These are phyloP conservation scores for Eleutherodactylus coqui DNA, from an alignment of 2,797 vertebrate genomes.

Conservation along the genomic window DNA sequence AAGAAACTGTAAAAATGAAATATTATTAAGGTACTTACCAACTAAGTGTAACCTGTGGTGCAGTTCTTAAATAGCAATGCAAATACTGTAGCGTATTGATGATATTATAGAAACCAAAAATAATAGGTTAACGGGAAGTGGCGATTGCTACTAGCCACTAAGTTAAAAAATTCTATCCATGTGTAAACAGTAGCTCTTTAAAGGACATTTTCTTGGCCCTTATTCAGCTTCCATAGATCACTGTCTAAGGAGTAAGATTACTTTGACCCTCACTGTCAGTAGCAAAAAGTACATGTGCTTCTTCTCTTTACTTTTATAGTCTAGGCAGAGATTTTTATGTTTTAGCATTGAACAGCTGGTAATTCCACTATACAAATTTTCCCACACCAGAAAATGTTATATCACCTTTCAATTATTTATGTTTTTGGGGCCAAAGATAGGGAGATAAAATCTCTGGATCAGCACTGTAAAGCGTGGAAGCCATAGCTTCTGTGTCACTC, in stretches of 20 bases:
- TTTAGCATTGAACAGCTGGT: neutral
- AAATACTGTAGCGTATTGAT: too few relatives aligned
- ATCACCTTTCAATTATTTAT: slow-evolving; percentile 1
- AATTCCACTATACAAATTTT: slow-evolving; percentile 20
- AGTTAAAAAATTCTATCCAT: neutral
- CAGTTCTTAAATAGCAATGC: too few relatives aligned
- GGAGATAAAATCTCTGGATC: slow-evolving; percentile 12
- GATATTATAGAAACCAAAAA: too few relatives aligned
- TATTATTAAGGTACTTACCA: too few relatives aligned
- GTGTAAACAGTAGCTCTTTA: neutral
- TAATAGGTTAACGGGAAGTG: neutral
- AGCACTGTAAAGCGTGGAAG: slow-evolving; percentile 13
- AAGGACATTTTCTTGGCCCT: slow-evolving; percentile 3
- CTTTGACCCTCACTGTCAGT: neutral
- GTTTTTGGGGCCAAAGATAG: neutral
- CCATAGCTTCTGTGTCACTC: neutral
- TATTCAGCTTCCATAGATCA: neutral
- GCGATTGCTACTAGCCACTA: neutral
- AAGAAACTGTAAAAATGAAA: too few relatives aligned
- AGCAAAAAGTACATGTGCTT: slow-evolving; percentile 21
- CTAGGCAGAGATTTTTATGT: neutral
- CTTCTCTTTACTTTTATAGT: slow-evolving; percentile 15
- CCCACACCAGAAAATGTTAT: slow-evolving; percentile 20
- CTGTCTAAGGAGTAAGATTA: neutral
- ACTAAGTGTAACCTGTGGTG: too few relatives aligned